Percentiles rank a stretch among this genome's conserved stretches.
Conservation (phyloP, 2,797 vertebrate genomes). For the Parotocinclus haroldoi region DNA sequence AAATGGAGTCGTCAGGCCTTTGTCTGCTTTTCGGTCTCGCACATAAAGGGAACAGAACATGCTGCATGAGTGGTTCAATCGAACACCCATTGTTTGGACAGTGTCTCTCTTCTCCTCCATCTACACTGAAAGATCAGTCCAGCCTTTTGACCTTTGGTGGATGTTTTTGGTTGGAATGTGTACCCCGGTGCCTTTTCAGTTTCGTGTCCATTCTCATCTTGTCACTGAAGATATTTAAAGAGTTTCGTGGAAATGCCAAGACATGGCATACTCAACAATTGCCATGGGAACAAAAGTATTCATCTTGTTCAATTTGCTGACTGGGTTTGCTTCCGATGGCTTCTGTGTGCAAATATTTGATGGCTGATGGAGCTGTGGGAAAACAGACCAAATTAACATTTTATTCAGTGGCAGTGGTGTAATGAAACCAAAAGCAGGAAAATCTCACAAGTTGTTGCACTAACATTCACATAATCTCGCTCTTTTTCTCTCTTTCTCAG, state of each 20-base stretch:
- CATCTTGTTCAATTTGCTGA: conserved; percentile 52
- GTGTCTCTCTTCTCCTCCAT: conserved; percentile 14
- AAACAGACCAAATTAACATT: conserved; percentile 14
- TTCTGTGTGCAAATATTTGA: conserved; percentile 41
- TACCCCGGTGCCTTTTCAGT: background rate
- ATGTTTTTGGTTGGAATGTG: conserved; percentile 3
- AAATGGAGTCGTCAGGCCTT: conserved; percentile 37
- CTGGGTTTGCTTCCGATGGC: conserved; percentile 33
- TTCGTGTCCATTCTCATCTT: conserved; percentile 12
- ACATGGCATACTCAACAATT: conserved; percentile 32
- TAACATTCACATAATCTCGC: conserved; percentile 5
- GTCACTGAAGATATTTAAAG: conserved; percentile 27
- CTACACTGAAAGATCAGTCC: conserved; percentile 4
- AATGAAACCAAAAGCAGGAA: background rate
- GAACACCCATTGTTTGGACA: conserved; percentile 34
- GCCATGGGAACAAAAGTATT: conserved; percentile 46
- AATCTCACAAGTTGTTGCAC: background rate
- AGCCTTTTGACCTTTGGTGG: conserved; percentile 16
- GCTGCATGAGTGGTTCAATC: conserved; percentile 23
- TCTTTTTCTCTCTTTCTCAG: conserved; percentile 50
- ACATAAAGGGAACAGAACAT: conserved; percentile 22
- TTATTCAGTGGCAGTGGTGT: conserved; percentile 1
- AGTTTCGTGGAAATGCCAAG: conserved; percentile 41
- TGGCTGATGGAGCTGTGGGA: conserved; percentile 17
- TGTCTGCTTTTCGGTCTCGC: conserved; percentile 16